These are phyloP conservation scores for Berghia stephanieae DNA, from an alignment of 1,140 invertebrate species.

Conservation along the genomic window DNA sequence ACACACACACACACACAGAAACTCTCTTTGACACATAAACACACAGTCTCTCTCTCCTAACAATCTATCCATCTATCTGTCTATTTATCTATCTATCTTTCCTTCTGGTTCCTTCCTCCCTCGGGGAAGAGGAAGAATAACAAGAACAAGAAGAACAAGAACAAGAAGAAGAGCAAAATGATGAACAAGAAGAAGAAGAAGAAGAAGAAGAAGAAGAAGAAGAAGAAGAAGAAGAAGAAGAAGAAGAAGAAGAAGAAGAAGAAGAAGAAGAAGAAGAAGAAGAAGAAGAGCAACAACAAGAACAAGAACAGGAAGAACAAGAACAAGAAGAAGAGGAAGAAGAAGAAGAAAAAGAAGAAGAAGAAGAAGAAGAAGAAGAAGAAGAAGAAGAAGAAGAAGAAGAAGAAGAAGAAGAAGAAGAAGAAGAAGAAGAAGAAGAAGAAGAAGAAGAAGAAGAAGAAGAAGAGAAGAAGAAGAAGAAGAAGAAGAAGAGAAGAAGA, in stretches of 20 bases:
- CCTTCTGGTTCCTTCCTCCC: too few species aligned
- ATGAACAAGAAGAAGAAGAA: conserved; percentile 2
- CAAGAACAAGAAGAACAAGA: too few species aligned
- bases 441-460: not conserved
- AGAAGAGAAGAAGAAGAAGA: not conserved
- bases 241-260: not conserved
- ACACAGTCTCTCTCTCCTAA: too few species aligned
- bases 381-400: conserved; percentile 18
- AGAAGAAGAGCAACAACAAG: not conserved
- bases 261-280: not conserved
- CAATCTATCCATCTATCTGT: too few species aligned
- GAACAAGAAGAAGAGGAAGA: not conserved
- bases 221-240: not conserved
- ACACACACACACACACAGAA: too few species aligned
- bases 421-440: not conserved
- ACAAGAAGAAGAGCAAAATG: too few species aligned
- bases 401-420: conserved; percentile 15
- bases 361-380: conserved; percentile 12
- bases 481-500: not conserved
- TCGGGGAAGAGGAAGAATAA: too few species aligned
- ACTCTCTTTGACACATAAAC: too few species aligned
- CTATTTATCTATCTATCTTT: too few species aligned
- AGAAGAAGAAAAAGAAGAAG: conserved; percentile 1
- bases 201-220: conserved; percentile 1
- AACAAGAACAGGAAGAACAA: not conserved